A percentile compares a stretch with the other conserved stretches of the same genome.
Conservation (phyloP, 2,113 vertebrate species). For the Mastomys natalensis region DNA sequence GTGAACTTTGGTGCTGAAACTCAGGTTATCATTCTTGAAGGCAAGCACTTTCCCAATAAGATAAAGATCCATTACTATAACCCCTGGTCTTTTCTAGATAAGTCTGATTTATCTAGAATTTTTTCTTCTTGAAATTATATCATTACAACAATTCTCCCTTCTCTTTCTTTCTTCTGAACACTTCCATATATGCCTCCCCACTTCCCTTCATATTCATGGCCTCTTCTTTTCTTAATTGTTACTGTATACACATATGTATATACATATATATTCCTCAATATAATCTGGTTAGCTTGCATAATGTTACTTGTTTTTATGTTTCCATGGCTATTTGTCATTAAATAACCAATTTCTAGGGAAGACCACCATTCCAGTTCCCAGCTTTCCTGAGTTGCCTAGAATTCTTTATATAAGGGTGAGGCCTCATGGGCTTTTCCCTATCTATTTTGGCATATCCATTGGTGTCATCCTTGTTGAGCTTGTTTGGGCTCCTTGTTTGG, state of each 20-base stretch:
- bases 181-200: not conserved
- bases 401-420: too few species aligned
- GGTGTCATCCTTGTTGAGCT: not conserved
- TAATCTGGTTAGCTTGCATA: not conserved
- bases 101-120: conserved; percentile 23
- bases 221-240: not conserved
- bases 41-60: too few species aligned
- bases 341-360: not conserved
- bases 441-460: not conserved
- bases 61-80: too few species aligned
- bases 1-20: too few species aligned
- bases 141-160: not conserved
- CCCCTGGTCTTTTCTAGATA: not conserved
- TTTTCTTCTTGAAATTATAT: not conserved
- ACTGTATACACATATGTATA: not conserved
- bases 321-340: not conserved
- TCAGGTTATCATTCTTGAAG: not conserved
- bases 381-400: not conserved
- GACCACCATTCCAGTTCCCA: not conserved
- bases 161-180: not conserved
- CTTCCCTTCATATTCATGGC: not conserved
- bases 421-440: not conserved
- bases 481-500: not conserved
- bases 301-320: not conserved
- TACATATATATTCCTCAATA: not conserved